Evolutionary conservation across 2,113 vertebrate species (phyloP), one percentile per base, ranked within the genome.

Genomic region (Eulacestoma nigropectus): DNA sequence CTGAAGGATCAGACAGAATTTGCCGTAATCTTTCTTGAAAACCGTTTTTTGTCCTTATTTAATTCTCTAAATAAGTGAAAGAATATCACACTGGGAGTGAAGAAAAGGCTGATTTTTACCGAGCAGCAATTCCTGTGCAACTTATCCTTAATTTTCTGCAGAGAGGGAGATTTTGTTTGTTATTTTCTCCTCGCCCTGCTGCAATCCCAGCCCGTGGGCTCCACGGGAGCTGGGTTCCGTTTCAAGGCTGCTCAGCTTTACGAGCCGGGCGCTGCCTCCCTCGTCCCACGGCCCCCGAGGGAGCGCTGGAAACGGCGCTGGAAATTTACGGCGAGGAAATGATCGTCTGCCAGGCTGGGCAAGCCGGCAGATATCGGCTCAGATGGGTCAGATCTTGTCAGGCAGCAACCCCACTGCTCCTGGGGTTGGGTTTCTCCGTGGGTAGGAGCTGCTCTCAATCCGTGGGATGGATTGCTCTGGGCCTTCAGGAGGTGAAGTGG

Each of bases 271-370:
- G 74, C 49, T 18, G 11, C 88, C 94, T 91, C 81, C 79, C 68
- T 53, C 33, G 39, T 76, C 84, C 92, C 64, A 29, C 64, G 64
- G 86, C 44, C 94, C 92, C 92, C 11, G 49, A 89, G 90, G 90
- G 92, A 89, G 13, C 16, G 22, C 47, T 87, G 65, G 68, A 84
- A 95, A 76, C 59, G 62, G 69, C 17, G 44, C 86, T 87, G 83
- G 41, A 73, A 65, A 92, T 97, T 78, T 91, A 95, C 82, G 72
- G 91, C 44, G 79, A 95, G 93, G 91, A 96, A 97, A 76, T 47
- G 92, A 95, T 95, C 72, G 92, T 89, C 89, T 96, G 90, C 86
- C 92, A 89, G 93, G 49, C 46, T n/a, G 90, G 64, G 26, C 4
- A 7, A 84, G 32, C 30, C 8, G 17, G 29, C 53, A 55, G 79